Evolutionary conservation across 2,888 invertebrate species (phyloP).

Genomic region (Scrobipalpa costella): DNA sequence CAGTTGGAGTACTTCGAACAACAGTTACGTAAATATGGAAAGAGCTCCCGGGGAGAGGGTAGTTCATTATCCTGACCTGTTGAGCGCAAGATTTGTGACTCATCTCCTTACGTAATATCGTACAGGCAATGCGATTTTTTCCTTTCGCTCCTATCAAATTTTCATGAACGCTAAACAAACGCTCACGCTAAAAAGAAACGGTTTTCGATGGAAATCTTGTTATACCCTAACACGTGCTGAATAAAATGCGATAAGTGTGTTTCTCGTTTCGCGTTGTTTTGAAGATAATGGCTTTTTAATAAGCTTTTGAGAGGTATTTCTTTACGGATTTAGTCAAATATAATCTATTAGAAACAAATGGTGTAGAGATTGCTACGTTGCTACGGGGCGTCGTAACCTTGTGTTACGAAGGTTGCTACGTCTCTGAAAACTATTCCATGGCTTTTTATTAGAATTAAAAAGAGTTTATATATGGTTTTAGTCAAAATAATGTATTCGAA

Average conservation of each 20-base stretch:
- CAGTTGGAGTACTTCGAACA: constrained; percentile 44
- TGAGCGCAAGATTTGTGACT: constrained; percentile 72
- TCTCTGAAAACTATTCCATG: no score
- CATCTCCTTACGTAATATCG: constrained; percentile 58
- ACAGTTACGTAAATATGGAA: constrained; percentile 72
- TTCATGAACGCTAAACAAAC: constrained; percentile 36
- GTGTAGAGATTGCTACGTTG: neutral
- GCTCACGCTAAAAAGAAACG: constrained; percentile 26
- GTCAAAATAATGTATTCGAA: neutral
- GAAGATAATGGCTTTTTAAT: constrained; percentile 16
- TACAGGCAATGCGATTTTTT: constrained; percentile 46
- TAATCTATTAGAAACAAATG: neutral
- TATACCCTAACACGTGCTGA: constrained; percentile 24
- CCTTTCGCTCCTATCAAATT: constrained; percentile 42
- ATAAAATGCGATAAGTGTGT: constrained; percentile 22
- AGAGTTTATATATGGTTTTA: neutral
- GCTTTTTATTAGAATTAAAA: constrained; percentile 8
- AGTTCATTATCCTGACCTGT: constrained; percentile 78
- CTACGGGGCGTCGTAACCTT: neutral
- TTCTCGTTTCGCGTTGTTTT: constrained; percentile 14
- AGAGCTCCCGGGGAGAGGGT: constrained; percentile 66
- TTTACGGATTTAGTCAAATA: neutral
- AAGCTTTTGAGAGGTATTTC: constrained; percentile 5
- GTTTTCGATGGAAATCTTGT: constrained; percentile 33
- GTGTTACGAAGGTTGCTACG: neutral